Base-by-base conservation (phyloP, 2,888 invertebrate species). In the Cataglyphis altisquamis region DNA sequence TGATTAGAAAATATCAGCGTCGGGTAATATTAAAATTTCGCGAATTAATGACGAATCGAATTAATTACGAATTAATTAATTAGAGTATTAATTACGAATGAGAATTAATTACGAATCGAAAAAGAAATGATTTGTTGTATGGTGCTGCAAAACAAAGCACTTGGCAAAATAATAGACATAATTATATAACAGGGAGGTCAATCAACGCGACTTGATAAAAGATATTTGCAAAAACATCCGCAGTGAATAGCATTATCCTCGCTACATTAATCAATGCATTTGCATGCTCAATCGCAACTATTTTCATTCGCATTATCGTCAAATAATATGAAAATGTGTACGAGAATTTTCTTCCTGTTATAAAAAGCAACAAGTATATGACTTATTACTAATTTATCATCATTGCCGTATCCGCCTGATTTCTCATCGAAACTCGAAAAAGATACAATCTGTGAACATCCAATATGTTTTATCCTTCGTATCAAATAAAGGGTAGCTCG, bases 101-200 rank as follows among this genome's bases (percentile, higher is more conserved):
- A 15, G 15, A 32, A 32, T 29, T 21, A 78, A 36, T 55, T 36
- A n/a, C 25, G 21, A 64, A 63, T 63, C 57, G 48, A 64, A 77
- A 9, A 29, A 18, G 39, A 41, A 9, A 25, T 9, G 29, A 55
- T 55, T 55, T n/a, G 25, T 48, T 45, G 36, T 36, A 64, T 36
- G 8, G n/a, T 55, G 52, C 25, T 15, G 18, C 9, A 25, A 18
- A 64, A 63, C 6, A 21, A 74, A 39, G 39, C 52, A 52, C 39
- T 77, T 77, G 29, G 25, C 18, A 39, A 29, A 21, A 66, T 48
- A 77, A 63, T 62, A 36, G 45, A 63, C 41, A 62, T 62, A 63
- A 75, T 75, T 48, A 63, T 63, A 8, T 18, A 48, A 77, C n/a
- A 29, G n/a, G n/a, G 29, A 77, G 55, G n/a, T 66, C 29, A 55